Percentiles rank a stretch among this genome's conserved stretches.
Evolutionary conservation across 2,888 invertebrate species (phyloP).

Genomic region (Eubasilissa splendida): DNA sequence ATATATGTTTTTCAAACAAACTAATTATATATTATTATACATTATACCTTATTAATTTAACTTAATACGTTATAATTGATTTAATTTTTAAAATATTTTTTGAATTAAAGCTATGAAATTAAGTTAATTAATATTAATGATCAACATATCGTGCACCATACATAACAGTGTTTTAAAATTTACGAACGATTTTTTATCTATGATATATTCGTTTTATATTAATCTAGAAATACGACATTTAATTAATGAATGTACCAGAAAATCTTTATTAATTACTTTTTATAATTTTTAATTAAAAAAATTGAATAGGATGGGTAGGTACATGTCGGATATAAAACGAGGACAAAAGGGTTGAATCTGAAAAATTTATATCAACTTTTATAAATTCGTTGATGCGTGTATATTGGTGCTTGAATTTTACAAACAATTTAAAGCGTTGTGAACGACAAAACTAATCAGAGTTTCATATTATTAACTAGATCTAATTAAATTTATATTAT

Average conservation of each 20-base stretch:
- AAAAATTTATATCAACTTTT: background rate
- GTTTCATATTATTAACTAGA: no score
- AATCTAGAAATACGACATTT: background rate
- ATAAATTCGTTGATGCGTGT: slow-evolving; percentile 44
- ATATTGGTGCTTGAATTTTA: slow-evolving; percentile 42
- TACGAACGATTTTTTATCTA: slow-evolving; percentile 17
- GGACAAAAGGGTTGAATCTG: no score
- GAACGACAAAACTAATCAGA: background rate
- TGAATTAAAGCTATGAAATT: slow-evolving; percentile 31
- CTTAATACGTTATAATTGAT: background rate
- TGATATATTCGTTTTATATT: slow-evolving; percentile 9
- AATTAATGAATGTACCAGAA: background rate
- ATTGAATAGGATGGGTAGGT: no score
- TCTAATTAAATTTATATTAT: no score
- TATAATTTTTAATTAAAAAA: no score
- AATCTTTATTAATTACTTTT: no score
- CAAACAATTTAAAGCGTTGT: background rate
- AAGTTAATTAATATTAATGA: slow-evolving; percentile 1
- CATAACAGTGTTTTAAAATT: slow-evolving; percentile 40
- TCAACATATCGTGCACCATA: slow-evolving; percentile 36
- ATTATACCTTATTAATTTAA: no score
- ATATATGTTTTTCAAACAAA: no score
- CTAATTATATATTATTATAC: no score
- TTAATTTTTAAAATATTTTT: slow-evolving; percentile 3
- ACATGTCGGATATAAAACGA: no score